phyloP scores from a whole-genome alignment of 1,140 invertebrate species.

The Centruroides sculpturatus region DNA sequence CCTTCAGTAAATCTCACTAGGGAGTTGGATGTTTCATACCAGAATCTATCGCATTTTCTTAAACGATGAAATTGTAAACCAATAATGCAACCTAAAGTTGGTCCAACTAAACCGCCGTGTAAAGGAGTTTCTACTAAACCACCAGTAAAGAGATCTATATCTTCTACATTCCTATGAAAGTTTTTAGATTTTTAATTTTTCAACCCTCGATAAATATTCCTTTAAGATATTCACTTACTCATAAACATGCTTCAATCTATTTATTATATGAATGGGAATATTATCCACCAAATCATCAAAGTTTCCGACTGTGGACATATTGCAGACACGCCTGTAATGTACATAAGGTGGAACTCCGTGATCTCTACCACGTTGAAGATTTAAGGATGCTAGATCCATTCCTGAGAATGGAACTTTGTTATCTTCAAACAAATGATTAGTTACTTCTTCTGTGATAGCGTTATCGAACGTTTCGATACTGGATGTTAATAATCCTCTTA shows the following conservation, averaged over 20 bases:
- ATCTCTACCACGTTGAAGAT: slow-evolving; percentile 49
- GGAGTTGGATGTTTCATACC: slow-evolving; percentile 82
- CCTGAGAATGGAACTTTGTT: slow-evolving; percentile 63
- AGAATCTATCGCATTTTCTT: slow-evolving; percentile 80
- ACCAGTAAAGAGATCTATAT: slow-evolving; percentile 41
- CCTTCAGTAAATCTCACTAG: slow-evolving; percentile 64
- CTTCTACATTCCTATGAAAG: slow-evolving; percentile 29
- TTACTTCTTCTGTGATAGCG: slow-evolving; percentile 84
- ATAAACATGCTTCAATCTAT: slow-evolving; percentile 31
- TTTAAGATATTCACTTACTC: slow-evolving; percentile 36
- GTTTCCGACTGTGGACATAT: slow-evolving; percentile 39
- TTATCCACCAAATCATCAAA: slow-evolving; percentile 60
- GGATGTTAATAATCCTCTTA: slow-evolving; percentile 69
- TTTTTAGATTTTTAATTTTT: slow-evolving; percentile 35
- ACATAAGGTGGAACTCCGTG: slow-evolving; percentile 49
- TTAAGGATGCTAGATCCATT: slow-evolving; percentile 76
- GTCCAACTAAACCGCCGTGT: slow-evolving; percentile 37
- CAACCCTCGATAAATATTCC: background rate
- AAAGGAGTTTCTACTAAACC: slow-evolving; percentile 38
- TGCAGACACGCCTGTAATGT: slow-evolving; percentile 39
- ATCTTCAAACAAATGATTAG: slow-evolving; percentile 85
- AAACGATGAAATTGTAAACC: slow-evolving; percentile 42
- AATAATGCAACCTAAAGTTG: slow-evolving; percentile 42
- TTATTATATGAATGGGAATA: slow-evolving; percentile 41
- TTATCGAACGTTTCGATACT: slow-evolving; percentile 89